These are phyloP conservation scores for Pollenia griseotomentosa DNA, from an alignment of 2,888 invertebrate genomes.

Conservation along the genomic window DNA sequence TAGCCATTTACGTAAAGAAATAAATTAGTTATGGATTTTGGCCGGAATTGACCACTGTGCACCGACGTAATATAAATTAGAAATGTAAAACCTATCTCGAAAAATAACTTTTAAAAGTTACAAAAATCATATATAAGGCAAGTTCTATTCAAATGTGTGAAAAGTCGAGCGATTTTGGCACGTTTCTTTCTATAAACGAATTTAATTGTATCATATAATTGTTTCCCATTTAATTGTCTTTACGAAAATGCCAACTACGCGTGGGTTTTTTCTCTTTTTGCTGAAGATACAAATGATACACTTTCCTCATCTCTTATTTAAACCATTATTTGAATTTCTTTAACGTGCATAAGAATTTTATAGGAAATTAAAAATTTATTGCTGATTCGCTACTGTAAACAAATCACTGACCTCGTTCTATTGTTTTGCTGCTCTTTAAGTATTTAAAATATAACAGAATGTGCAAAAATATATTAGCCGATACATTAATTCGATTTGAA, in stretches of 20 bases:
- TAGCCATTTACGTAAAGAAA: no score
- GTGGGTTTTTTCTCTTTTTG: not conserved
- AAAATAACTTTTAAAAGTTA: no score
- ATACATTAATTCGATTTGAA: not conserved
- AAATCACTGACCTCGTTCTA: slow-evolving; percentile 32
- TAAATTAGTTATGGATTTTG: no score
- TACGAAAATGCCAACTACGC: not conserved
- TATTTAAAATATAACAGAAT: not conserved
- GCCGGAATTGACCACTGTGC: no score
- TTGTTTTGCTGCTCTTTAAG: slow-evolving; percentile 3
- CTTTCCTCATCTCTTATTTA: not conserved
- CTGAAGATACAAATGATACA: not conserved
- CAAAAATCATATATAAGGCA: no score
- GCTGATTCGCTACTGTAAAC: slow-evolving; percentile 17
- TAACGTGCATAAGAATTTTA: not conserved
- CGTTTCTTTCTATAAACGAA: no score
- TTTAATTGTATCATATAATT: no score
- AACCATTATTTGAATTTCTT: not conserved
- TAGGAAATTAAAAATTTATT: slow-evolving; percentile 27
- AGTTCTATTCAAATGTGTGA: no score
- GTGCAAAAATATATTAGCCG: slow-evolving; percentile 2
- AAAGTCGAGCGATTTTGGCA: no score
- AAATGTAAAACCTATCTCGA: no score
- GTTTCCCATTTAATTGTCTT: no score
- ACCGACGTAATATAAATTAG: no score